phyloP scores from a whole-genome alignment of 2,888 invertebrate species.

The Eueremaeus valkanovi region DNA sequence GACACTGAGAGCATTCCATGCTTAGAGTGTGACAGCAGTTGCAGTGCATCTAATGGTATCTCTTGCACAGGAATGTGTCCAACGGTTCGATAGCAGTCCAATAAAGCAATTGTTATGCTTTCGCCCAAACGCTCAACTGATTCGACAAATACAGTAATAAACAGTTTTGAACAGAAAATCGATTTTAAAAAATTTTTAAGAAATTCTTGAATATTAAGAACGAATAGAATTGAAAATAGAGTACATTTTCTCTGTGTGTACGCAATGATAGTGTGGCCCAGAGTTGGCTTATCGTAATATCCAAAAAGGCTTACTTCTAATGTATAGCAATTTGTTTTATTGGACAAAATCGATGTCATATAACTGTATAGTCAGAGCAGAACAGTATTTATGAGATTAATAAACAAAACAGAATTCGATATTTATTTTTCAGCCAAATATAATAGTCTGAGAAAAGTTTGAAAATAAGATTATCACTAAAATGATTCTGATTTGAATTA shows the following conservation, averaged over 20 bases:
- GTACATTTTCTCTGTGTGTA: conserved; percentile 96
- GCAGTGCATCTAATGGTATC: conserved; percentile 18
- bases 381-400: neutral
- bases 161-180: neutral
- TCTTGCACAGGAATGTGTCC: conserved; percentile 59
- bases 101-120: conserved; percentile 68
- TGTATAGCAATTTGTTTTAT: conserved; percentile 80
- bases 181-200: neutral
- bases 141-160: no score
- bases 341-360: conserved; percentile 67
- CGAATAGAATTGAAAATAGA: conserved; percentile 58
- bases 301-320: conserved; percentile 86
- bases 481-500: conserved; percentile 1
- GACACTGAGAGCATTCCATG: neutral
- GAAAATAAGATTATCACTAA: neutral
- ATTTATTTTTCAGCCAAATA: neutral
- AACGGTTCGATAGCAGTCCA: conserved; percentile 73
- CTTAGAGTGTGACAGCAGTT: neutral
- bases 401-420: conserved; percentile 8
- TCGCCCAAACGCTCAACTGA: conserved; percentile 75
- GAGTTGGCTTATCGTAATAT: conserved; percentile 57
- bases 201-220: neutral
- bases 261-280: conserved; percentile 60
- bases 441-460: neutral
- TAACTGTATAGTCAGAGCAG: conserved; percentile 49